Percentiles rank a stretch among this genome's conserved stretches.
Conservation (phyloP, 2,888 invertebrate genomes). For the Monochamus alternatus region DNA sequence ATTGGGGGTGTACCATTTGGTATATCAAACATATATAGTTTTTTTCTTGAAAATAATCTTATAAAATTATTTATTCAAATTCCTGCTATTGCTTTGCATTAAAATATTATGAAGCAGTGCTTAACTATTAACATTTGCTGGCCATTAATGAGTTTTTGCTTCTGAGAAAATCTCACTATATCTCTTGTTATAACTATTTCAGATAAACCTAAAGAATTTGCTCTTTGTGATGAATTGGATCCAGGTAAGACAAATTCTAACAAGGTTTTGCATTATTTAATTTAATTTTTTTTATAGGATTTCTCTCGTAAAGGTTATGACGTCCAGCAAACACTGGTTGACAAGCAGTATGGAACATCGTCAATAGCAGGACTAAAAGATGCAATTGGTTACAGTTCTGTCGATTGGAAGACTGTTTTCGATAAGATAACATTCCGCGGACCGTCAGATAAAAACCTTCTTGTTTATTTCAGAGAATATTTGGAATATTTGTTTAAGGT, state of each 20-base stretch:
- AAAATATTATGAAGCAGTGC: too few species aligned
- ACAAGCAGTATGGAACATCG: neutral
- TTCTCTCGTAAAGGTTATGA: neutral
- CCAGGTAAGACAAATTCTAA: neutral
- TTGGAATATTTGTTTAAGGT: neutral
- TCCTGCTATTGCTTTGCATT: too few species aligned
- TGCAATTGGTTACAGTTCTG: neutral
- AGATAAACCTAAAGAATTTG: neutral
- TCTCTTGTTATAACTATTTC: neutral
- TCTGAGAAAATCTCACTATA: too few species aligned
- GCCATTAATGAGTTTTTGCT: too few species aligned
- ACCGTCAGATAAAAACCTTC: neutral
- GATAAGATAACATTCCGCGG: slow-evolving; percentile 17
- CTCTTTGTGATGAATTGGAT: neutral
- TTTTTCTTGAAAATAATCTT: too few species aligned
- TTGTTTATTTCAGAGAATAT: slow-evolving; percentile 5
- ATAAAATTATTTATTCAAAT: too few species aligned
- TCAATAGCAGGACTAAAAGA: neutral
- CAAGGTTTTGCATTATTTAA: neutral
- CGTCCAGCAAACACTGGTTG: neutral
- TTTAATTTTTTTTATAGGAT: neutral
- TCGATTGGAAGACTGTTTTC: slow-evolving; percentile 17
- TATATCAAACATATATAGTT: too few species aligned
- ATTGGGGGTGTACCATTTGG: too few species aligned
- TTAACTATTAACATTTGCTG: too few species aligned